Evolutionary conservation across 1,140 invertebrate genomes (phyloP).

Genomic region (Helicoverpa armigera): DNA sequence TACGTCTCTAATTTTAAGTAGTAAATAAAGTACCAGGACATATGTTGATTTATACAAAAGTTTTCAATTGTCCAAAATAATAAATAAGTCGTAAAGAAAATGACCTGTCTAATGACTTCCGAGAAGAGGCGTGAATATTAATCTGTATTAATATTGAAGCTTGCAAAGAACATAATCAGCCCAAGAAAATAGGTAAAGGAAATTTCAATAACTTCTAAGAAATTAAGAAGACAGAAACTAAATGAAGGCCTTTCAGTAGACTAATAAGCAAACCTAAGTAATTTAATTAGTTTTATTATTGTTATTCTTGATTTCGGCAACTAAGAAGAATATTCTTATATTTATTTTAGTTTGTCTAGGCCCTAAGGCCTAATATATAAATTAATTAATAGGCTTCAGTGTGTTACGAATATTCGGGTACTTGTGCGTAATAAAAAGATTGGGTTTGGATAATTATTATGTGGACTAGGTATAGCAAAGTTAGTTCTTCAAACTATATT

Average conservation of each 20-base stretch:
- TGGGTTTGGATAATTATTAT: no score
- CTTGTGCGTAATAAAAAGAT: no score
- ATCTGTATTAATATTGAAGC: conserved; percentile 3
- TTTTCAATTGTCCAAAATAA: not conserved
- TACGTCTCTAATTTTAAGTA: no score
- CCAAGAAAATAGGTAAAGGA: conserved; percentile 1
- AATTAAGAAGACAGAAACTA: conserved; percentile 17
- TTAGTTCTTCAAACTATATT: no score
- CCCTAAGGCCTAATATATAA: no score
- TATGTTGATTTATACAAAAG: no score
- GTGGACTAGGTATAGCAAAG: no score
- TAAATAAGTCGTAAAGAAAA: not conserved
- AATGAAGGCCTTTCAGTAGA: conserved; percentile 7
- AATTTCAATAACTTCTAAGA: not conserved
- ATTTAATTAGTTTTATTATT: conserved; percentile 32
- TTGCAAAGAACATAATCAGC: conserved; percentile 16
- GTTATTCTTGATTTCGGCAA: not conserved
- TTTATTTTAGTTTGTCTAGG: no score
- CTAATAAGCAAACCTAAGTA: conserved; percentile 3
- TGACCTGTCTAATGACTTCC: not conserved
- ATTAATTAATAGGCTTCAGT: no score
- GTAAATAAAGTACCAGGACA: no score
- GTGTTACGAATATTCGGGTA: no score
- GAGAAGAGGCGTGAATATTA: not conserved
- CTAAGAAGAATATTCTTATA: not conserved